phyloP scores from a whole-genome alignment of 1,140 invertebrate species.

The Thaumatotibia leucotreta region DNA sequence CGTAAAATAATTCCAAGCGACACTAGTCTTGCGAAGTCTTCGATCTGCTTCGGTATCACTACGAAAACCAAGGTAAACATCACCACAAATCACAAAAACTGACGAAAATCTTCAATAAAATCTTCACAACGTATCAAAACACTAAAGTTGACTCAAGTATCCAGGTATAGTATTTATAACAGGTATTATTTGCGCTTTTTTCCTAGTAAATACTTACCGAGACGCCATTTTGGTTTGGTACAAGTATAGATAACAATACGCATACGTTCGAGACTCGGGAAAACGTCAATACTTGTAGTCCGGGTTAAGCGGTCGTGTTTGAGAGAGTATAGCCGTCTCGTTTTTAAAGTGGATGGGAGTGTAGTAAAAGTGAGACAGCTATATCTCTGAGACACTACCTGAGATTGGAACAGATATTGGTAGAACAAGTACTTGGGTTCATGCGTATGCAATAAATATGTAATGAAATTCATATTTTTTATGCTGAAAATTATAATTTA shows the following conservation, averaged over 20 bases:
- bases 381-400: neutral
- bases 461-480: neutral
- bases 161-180: neutral
- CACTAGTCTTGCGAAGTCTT: neutral
- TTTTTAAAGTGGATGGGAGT: neutral
- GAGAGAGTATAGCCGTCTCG: neutral
- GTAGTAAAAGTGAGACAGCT: neutral
- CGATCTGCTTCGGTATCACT: neutral
- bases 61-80: neutral
- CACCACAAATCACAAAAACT: neutral
- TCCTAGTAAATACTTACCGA: conserved; percentile 8
- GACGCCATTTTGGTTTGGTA: neutral
- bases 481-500: neutral
- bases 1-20: conserved; percentile 20
- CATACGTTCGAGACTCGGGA: neutral
- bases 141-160: neutral
- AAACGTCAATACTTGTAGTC: neutral
- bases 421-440: neutral
- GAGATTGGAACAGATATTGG: neutral
- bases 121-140: neutral
- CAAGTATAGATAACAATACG: neutral
- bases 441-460: neutral
- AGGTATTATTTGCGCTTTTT: neutral
- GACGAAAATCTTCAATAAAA: neutral
- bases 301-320: neutral